These are phyloP conservation scores for Dermatemys mawii DNA, from an alignment of 2,113 vertebrate species.

Conservation along the genomic window DNA sequence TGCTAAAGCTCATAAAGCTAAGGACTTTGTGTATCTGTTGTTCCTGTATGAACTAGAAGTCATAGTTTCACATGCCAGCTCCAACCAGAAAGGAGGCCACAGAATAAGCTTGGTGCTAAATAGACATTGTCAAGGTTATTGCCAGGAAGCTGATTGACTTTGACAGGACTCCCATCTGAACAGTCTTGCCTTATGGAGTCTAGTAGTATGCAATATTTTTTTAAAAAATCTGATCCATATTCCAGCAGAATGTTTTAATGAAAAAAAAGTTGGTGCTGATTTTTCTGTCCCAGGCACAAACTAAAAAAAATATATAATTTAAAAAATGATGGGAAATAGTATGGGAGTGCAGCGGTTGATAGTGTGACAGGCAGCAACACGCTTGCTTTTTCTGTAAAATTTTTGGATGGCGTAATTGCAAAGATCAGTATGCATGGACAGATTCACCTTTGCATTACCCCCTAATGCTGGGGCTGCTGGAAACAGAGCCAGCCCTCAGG, in stretches of 20 bases:
- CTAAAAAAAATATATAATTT: too few relatives aligned
- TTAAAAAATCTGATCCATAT: neutral
- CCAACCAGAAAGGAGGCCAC: neutral
- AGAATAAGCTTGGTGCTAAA: neutral
- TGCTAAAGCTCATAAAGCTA: neutral
- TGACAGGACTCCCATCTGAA: slow-evolving; percentile 16
- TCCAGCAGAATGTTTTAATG: slow-evolving; percentile 23
- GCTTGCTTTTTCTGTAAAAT: neutral
- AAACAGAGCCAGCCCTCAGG: neutral
- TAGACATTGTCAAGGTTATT: slow-evolving; percentile 20
- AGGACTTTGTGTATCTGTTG: neutral
- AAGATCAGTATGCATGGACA: neutral
- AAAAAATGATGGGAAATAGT: neutral
- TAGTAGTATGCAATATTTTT: neutral
- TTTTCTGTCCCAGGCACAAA: neutral
- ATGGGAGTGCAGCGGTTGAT: slow-evolving; percentile 8
- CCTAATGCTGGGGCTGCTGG: neutral
- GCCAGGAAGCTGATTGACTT: slow-evolving; percentile 33
- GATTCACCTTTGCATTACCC: neutral
- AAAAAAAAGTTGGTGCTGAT: slow-evolving; percentile 15
- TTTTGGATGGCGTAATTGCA: slow-evolving; percentile 7
- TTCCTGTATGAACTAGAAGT: slow-evolving; percentile 7
- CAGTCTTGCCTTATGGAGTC: neutral
- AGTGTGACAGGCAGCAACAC: slow-evolving; percentile 39
- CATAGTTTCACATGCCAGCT: neutral